Evolutionary conservation across 2,888 invertebrate genomes (phyloP).

Genomic region (Cheilosia vernalis): DNA sequence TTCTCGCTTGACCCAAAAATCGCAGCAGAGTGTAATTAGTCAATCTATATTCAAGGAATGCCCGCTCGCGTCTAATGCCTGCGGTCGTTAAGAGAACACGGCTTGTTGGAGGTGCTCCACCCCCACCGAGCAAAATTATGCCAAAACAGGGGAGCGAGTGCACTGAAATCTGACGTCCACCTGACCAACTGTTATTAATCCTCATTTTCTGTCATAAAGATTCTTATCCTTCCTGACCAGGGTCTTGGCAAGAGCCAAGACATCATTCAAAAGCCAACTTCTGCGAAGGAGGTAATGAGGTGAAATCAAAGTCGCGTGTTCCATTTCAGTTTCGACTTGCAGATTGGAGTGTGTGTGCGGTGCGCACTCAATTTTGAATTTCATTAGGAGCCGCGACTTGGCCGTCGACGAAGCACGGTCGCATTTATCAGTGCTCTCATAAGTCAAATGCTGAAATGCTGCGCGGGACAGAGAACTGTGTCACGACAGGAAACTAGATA

Average conservation of each 20-base stretch:
- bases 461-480: slow-evolving; percentile 82
- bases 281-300: slow-evolving; percentile 62
- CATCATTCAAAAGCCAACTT: slow-evolving; percentile 49
- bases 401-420: no score
- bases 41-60: slow-evolving; percentile 71
- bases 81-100: slow-evolving; percentile 60
- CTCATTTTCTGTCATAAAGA: slow-evolving; percentile 78
- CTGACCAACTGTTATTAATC: slow-evolving; percentile 77
- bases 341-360: slow-evolving; percentile 60
- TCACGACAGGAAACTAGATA: slow-evolving; percentile 84
- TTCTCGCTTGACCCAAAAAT: slow-evolving; percentile 57
- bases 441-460: slow-evolving; percentile 76
- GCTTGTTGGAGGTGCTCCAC: slow-evolving; percentile 2
- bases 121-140: slow-evolving; percentile 35
- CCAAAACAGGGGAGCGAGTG: slow-evolving; percentile 40
- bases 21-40: slow-evolving; percentile 56
- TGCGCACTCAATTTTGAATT: slow-evolving; percentile 71
- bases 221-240: slow-evolving; percentile 76
- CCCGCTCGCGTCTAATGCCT: slow-evolving; percentile 65
- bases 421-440: slow-evolving; percentile 72
- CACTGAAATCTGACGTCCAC: slow-evolving; percentile 60
- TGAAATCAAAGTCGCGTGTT: slow-evolving; percentile 75
- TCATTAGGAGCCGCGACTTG: slow-evolving; percentile 65
- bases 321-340: slow-evolving; percentile 63
- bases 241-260: slow-evolving; percentile 60